A percentile compares a stretch with the other conserved stretches of the same genome.
phyloP scores from a whole-genome alignment of 2,888 invertebrate genomes.

The Mythimna vitellina region DNA sequence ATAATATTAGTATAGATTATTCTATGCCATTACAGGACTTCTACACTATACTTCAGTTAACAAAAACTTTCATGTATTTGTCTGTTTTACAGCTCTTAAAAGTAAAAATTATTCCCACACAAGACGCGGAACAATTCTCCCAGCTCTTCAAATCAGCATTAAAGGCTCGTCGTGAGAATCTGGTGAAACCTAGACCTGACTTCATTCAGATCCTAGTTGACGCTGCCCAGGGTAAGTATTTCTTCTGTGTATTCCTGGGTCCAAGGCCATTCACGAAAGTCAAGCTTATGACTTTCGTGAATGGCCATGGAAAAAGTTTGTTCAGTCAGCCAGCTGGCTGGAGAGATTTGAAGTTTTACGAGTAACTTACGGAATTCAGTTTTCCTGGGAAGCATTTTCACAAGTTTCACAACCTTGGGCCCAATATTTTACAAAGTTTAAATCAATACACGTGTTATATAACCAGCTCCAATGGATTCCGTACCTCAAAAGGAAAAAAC shows the following conservation, averaged over 20 bases:
- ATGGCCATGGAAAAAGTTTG: too few species aligned
- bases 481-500: too few species aligned
- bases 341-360: background rate
- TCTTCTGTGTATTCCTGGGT: too few species aligned
- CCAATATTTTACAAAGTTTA: background rate
- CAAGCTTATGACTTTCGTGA: too few species aligned
- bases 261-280: too few species aligned
- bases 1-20: too few species aligned
- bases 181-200: conserved; percentile 73
- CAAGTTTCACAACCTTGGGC: conserved; percentile 5
- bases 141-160: conserved; percentile 78
- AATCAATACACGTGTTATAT: background rate
- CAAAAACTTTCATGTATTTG: background rate
- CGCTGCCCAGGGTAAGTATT: conserved; percentile 70
- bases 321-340: too few species aligned
- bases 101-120: conserved; percentile 75
- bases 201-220: conserved; percentile 79
- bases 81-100: conserved; percentile 67
- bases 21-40: background rate
- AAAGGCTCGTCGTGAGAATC: conserved; percentile 72
- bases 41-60: background rate
- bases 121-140: conserved; percentile 75
- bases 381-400: conserved; percentile 6
- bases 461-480: background rate
- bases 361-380: background rate